These are phyloP conservation scores for Merodon equestris DNA, from an alignment of 2,888 invertebrate genomes.

Conservation along the genomic window DNA sequence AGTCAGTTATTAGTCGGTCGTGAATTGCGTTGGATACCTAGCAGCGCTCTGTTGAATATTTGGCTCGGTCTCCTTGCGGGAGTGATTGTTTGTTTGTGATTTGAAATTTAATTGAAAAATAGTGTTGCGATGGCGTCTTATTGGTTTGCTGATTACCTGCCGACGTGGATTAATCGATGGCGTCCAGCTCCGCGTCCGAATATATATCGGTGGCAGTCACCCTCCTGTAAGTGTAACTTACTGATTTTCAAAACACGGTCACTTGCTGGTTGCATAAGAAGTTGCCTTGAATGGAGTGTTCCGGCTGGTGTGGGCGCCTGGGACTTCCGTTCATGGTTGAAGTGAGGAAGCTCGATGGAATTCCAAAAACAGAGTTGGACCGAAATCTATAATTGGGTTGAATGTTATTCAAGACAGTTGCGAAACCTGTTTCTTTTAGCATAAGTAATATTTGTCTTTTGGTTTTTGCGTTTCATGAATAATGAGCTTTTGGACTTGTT, in stretches of 20 bases:
- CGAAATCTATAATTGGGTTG: conserved; percentile 1
- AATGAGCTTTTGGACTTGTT: background rate
- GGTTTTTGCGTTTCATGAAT: too few species aligned
- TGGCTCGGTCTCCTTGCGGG: too few species aligned
- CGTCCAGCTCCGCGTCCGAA: conserved; percentile 70
- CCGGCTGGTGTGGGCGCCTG: conserved; percentile 4
- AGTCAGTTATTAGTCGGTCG: conserved; percentile 50
- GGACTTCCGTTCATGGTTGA: background rate
- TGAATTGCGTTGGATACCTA: conserved; percentile 25
- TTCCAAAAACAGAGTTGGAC: conserved; percentile 15
- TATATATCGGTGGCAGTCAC: conserved; percentile 51
- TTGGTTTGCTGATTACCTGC: conserved; percentile 75
- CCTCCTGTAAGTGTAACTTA: conserved; percentile 29
- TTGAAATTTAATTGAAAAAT: background rate
- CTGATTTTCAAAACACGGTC: background rate
- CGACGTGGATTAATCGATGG: conserved; percentile 76
- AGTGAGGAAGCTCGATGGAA: conserved; percentile 27
- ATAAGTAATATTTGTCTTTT: conserved; percentile 9
- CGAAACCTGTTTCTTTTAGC: conserved; percentile 29
- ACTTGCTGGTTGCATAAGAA: conserved; percentile 37
- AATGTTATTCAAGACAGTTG: background rate
- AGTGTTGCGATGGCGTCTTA: conserved; percentile 54
- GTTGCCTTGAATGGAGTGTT: background rate
- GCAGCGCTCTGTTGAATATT: conserved; percentile 17
- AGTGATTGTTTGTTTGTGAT: conserved; percentile 1